Base-by-base conservation (phyloP, 2,888 invertebrate genomes). In the Agriopis leucophaearia region DNA sequence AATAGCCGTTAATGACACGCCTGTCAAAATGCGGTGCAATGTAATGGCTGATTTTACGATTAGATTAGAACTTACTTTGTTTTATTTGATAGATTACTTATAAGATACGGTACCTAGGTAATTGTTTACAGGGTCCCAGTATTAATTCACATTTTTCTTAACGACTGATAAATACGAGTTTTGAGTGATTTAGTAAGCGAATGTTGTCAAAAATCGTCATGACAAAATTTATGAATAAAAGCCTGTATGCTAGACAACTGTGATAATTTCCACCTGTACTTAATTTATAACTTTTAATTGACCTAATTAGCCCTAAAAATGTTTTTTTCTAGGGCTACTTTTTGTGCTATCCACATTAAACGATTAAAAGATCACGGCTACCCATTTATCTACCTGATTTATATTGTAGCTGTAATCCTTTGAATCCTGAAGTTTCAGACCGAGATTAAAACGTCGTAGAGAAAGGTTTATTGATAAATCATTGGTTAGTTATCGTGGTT, bases 1-100 rank as follows among this genome's bases (percentile, higher is more conserved):
- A 76, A 79, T 75, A 73, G 68, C 79, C 65, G 68, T 64, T 82
- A 79, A 83, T 81, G 66, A 72, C 75, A 52, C 35, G 70, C 54
- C 73, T 71, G 72, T 72, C 71, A 69, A 74, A 72, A 64, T 66
- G 64, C 66, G 62, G 51, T 52, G 44, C 57, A 64, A 64, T 47
- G 63, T 74, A 67, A 75, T 74, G 62, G 70, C 65, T 70, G 71
- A 70, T 71, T 71, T 67, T 58, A 60, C 36, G 70, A 73, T 72
- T 50, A 58, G 70, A 73, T 74, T 55, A 58, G 50, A 40, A 72
- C 56, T 62, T 54, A 54, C 66, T 71, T 69, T 65, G 56, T 60
- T 68, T 40, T 40, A 51, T 45, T 62, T 44, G 36, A 36, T 54
- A 44, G 47, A 58, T 50, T 18, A 52, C 44, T 42, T 51, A 36